These are phyloP conservation scores for Peromyscus eremicus DNA, from an alignment of 2,797 vertebrate genomes.

Conservation along the genomic window DNA sequence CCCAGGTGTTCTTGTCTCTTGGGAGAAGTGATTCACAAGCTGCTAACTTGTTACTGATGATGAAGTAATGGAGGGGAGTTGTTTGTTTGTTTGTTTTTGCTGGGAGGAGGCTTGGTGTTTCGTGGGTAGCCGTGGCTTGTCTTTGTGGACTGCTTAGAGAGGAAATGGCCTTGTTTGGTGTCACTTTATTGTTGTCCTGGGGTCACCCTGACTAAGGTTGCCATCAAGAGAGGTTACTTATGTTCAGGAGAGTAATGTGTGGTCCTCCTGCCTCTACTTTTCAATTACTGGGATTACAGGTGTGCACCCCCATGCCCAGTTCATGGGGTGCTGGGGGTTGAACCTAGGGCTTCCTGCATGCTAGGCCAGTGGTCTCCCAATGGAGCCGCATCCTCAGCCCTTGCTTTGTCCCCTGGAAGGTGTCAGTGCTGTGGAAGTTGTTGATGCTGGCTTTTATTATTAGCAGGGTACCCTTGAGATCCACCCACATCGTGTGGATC, in stretches of 20 bases:
- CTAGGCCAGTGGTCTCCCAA: not conserved
- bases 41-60: not conserved
- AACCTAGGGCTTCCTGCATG: no score
- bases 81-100: not conserved
- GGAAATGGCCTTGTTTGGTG: not conserved
- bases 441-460: not conserved
- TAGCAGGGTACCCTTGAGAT: not conserved
- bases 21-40: not conserved
- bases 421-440: not conserved
- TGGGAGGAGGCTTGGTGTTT: not conserved
- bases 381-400: not conserved
- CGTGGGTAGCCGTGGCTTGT: not conserved
- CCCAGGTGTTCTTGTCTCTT: not conserved
- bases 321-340: not conserved
- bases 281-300: no score
- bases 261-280: not conserved
- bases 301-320: not conserved
- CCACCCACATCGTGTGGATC: not conserved
- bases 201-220: constrained; percentile 29
- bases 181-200: not conserved
- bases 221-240: not conserved
- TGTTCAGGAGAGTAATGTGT: not conserved
- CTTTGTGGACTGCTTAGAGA: constrained; percentile 24
- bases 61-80: not conserved
- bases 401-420: not conserved